Evolutionary conservation across 2,113 vertebrate genomes (phyloP).

Genomic region (Salvelinus fontinalis): DNA sequence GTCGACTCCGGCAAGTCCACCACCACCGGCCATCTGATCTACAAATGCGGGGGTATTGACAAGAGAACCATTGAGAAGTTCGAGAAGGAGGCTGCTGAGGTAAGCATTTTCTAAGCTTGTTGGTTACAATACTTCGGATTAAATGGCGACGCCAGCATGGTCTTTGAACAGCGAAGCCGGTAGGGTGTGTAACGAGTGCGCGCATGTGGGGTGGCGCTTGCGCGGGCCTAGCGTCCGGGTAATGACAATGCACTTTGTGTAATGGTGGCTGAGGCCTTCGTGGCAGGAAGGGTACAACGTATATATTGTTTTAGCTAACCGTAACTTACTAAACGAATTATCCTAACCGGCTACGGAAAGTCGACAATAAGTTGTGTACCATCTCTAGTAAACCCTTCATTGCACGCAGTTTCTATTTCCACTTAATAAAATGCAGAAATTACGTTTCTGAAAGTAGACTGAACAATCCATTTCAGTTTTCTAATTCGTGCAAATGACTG

Average conservation of each 20-base stretch:
- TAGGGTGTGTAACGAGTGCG: slow-evolving; percentile 46
- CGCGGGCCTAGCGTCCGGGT: not conserved
- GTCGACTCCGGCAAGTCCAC: slow-evolving; percentile 85
- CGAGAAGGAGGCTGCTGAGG: slow-evolving; percentile 83
- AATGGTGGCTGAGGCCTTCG: not conserved
- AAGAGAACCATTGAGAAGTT: slow-evolving; percentile 85
- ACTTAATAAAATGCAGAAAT: too few relatives aligned
- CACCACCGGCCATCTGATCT: slow-evolving; percentile 81
- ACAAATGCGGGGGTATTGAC: slow-evolving; percentile 84
- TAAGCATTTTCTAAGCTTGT: slow-evolving; percentile 25
- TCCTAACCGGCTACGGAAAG: too few relatives aligned
- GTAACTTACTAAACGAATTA: too few relatives aligned
- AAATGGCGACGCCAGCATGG: slow-evolving; percentile 75
- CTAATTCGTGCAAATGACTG: too few relatives aligned
- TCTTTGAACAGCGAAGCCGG: slow-evolving; percentile 48
- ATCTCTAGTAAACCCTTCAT: too few relatives aligned
- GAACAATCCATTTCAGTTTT: too few relatives aligned
- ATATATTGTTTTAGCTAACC: too few relatives aligned
- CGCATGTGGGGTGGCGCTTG: slow-evolving; percentile 64
- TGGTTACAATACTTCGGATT: not conserved
- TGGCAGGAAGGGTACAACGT: not conserved
- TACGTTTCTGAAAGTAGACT: too few relatives aligned
- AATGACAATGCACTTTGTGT: slow-evolving; percentile 45
- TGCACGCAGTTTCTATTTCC: too few relatives aligned
- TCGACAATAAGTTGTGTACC: too few relatives aligned